phyloP scores from a whole-genome alignment of 1,140 invertebrate genomes.

The Tetranychus urticae region DNA sequence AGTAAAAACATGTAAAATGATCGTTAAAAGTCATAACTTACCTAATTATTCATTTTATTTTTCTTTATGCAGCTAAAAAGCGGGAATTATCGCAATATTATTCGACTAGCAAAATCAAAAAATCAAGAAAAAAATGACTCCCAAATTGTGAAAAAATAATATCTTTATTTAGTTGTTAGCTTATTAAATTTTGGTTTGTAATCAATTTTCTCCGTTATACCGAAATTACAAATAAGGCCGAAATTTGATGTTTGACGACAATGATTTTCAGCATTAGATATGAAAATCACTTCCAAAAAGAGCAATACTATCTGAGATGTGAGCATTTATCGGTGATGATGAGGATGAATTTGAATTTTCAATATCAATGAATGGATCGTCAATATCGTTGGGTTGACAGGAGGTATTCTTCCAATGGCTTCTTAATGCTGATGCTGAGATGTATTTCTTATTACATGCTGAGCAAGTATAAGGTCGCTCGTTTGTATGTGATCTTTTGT shows the following conservation, averaged over 20 bases:
- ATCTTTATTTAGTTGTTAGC: too few relatives aligned
- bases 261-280: background rate
- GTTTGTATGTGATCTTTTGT: conserved; percentile 89
- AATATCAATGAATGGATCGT: conserved; percentile 10
- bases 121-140: too few relatives aligned
- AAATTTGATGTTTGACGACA: background rate
- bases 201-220: too few relatives aligned
- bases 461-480: conserved; percentile 90
- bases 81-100: too few relatives aligned
- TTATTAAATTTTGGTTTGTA: too few relatives aligned
- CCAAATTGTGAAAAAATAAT: too few relatives aligned
- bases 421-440: conserved; percentile 78
- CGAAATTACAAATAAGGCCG: too few relatives aligned
- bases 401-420: conserved; percentile 90
- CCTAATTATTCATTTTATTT: too few relatives aligned
- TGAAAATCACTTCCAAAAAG: background rate
- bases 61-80: too few relatives aligned
- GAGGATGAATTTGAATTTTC: conserved; percentile 5
- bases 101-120: too few relatives aligned
- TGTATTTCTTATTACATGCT: conserved; percentile 90
- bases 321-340: background rate
- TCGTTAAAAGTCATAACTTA: too few relatives aligned
- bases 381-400: conserved; percentile 39
- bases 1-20: too few relatives aligned
- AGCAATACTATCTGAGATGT: background rate